Evolutionary conservation across 1,140 invertebrate genomes (phyloP), one percentile per base, ranked within the genome.

Genomic region (Hypsibius dujardini): DNA sequence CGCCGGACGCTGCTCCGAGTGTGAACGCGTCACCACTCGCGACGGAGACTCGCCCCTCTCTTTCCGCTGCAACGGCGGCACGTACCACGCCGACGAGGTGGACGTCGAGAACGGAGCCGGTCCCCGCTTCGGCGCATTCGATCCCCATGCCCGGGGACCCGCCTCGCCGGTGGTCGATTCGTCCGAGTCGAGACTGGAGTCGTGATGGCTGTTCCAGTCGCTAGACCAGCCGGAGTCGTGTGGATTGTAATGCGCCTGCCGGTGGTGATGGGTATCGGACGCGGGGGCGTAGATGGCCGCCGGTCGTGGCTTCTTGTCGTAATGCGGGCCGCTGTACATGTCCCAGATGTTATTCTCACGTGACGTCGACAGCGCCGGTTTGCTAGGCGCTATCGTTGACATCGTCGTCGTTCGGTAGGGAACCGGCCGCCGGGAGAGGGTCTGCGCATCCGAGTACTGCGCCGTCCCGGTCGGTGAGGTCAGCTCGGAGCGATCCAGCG

Each of bases 161-260:
- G 50, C n/a, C 7, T n/a, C 7, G 50, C 7, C 7, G 7, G 50
- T 56, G 50, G 7, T 56, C 7, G 50, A 56, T n/a, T 56, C 50
- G 50, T 56, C 50, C 7, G 50, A 56, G n/a, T 56, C 50, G 7
- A 7, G 50, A 56, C 50, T 56, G 50, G 50, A 56, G 7, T 67
- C 62, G 42, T 67, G 62, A 42, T 67, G 62, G 62, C 62, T 67
- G 62, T 67, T 67, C 62, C 62, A 67, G 62, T 67, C 62, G 42
- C 7, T 14, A 42, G 62, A 67, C 62, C 62, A 67, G 62, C 62
- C 62, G 7, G 62, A 67, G 42, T 67, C 62, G 42, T 67, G 62
- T 12, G 62, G 62, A 42, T 67, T 67, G 45, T 67, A 67, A n/a
- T n/a, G n/a, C n/a, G n/a, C n/a, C 7, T 12, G 62, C 42, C 62